Conservation (phyloP, 2,113 vertebrate genomes). For the Calyptomena viridis region DNA sequence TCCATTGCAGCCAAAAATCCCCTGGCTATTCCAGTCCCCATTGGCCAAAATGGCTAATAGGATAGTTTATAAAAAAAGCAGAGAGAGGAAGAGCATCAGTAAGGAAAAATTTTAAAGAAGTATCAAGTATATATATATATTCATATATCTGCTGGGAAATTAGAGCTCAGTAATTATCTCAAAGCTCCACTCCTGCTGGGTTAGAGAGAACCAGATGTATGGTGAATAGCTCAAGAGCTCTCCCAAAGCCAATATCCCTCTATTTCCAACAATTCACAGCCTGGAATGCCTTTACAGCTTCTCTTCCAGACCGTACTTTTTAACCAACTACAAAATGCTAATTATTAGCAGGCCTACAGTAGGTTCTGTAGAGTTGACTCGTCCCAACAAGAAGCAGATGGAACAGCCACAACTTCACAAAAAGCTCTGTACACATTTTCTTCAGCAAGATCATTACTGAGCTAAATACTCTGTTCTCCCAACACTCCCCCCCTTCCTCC, state of each 20-base stretch:
- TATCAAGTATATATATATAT: not conserved
- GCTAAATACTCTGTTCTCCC: not conserved
- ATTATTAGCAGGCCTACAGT: not conserved
- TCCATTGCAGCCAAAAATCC: slow-evolving; percentile 97
- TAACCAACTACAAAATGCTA: not conserved
- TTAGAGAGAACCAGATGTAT: not conserved
- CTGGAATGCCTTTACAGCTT: not conserved
- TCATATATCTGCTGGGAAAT: not conserved
- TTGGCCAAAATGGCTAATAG: slow-evolving; percentile 94
- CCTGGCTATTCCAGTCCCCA: slow-evolving; percentile 97
- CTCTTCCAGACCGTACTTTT: not conserved
- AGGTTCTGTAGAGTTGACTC: not conserved
- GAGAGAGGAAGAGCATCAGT: not conserved
- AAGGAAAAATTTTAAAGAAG: not conserved
- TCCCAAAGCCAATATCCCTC: not conserved
- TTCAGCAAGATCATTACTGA: not conserved
- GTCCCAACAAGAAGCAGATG: not conserved
- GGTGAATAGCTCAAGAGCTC: not conserved
- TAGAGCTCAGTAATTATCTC: not conserved
- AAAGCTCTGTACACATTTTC: not conserved
- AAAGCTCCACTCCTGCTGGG: not conserved
- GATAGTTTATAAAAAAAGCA: not conserved
- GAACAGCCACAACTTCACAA: not conserved
- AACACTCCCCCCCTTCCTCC: not conserved
- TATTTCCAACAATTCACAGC: not conserved